These are phyloP conservation scores for Alcis repandata DNA, from an alignment of 2,888 invertebrate genomes.

Conservation along the genomic window DNA sequence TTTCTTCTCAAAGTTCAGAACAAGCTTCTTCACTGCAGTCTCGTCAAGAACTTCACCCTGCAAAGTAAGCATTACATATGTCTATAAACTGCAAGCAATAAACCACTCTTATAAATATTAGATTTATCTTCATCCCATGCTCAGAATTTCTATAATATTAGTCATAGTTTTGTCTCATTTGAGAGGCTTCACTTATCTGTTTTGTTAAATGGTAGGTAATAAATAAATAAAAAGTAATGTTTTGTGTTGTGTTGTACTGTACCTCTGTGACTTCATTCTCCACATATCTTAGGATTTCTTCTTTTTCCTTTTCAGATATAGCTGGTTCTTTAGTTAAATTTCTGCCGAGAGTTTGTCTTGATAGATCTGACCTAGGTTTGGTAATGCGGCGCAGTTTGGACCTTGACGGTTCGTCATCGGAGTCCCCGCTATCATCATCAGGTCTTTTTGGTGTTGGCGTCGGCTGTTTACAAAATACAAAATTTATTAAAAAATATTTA, in stretches of 20 bases:
- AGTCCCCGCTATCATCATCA: slow-evolving; percentile 89
- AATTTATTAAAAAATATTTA: background rate
- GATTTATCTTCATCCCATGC: background rate
- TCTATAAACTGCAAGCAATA: background rate
- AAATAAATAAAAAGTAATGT: background rate
- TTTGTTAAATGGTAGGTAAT: background rate
- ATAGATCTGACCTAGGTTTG: slow-evolving; percentile 78
- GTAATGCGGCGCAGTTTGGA: slow-evolving; percentile 88
- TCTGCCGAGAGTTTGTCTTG: slow-evolving; percentile 73
- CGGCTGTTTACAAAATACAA: slow-evolving; percentile 86
- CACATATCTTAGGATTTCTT: slow-evolving; percentile 93
- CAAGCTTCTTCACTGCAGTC: slow-evolving; percentile 93
- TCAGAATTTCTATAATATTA: background rate
- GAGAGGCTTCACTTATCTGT: background rate
- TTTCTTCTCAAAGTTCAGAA: slow-evolving; percentile 97
- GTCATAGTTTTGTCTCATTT: background rate
- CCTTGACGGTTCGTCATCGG: slow-evolving; percentile 88
- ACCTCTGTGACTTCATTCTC: slow-evolving; percentile 93
- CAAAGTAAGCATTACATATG: slow-evolving; percentile 51
- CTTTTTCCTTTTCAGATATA: slow-evolving; percentile 90
- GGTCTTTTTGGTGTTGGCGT: slow-evolving; percentile 93
- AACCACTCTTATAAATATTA: background rate
- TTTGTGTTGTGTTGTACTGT: slow-evolving; percentile 24
- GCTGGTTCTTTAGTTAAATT: slow-evolving; percentile 87
- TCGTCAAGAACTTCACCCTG: slow-evolving; percentile 96